phyloP scores from a whole-genome alignment of 1,140 invertebrate genomes.

The Hyles euphorbiae region DNA sequence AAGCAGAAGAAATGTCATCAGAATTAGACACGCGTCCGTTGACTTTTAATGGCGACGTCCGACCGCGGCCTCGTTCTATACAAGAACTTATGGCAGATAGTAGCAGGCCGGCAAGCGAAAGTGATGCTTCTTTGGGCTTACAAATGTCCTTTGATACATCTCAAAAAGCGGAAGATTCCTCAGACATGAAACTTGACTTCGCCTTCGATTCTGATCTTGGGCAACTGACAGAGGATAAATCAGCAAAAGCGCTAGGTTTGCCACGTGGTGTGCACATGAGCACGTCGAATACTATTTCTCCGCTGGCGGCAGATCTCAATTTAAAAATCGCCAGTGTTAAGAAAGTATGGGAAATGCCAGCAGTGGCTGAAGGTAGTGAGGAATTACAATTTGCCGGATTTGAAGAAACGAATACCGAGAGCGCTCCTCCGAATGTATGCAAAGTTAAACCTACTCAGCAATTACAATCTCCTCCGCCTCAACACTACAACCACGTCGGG shows the following conservation, averaged over 20 bases:
- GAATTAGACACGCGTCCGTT: constrained; percentile 61
- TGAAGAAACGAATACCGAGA: constrained; percentile 59
- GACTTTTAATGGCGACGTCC: constrained; percentile 63
- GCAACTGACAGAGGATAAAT: constrained; percentile 86
- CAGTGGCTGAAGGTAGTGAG: constrained; percentile 77
- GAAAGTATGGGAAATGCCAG: constrained; percentile 89
- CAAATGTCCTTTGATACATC: constrained; percentile 66
- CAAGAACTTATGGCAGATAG: constrained; percentile 66
- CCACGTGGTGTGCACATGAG: constrained; percentile 80
- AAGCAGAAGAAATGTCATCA: constrained; percentile 50
- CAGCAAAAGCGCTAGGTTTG: constrained; percentile 77
- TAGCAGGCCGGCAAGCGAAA: constrained; percentile 47
- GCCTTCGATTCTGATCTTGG: constrained; percentile 88
- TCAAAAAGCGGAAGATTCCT: constrained; percentile 84
- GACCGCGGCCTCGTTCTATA: constrained; percentile 56
- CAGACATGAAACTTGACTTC: constrained; percentile 94
- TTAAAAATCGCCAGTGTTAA: constrained; percentile 96
- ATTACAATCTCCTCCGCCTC: constrained; percentile 77
- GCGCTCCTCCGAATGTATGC: constrained; percentile 68
- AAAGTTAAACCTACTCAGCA: constrained; percentile 74
- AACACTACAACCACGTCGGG: constrained; percentile 71
- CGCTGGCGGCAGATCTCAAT: constrained; percentile 87
- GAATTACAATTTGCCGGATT: constrained; percentile 65
- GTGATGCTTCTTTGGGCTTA: constrained; percentile 48
- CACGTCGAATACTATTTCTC: constrained; percentile 69